Conservation (phyloP, 2,888 invertebrate genomes). For the Onthophagus sagittarius region DNA sequence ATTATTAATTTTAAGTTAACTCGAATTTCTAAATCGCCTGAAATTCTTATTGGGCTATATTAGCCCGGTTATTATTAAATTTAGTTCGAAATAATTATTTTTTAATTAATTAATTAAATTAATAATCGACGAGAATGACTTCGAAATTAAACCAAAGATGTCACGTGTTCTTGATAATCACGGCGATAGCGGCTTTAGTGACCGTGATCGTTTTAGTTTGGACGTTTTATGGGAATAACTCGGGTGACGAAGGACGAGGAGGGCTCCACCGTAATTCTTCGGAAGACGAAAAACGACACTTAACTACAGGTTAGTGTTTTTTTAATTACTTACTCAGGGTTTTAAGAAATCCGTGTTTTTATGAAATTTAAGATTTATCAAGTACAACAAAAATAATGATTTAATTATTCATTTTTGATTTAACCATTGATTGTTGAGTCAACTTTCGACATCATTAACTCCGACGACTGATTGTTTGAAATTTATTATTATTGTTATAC, state of each 20-base stretch:
- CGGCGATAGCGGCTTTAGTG: neutral
- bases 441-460: too few species aligned
- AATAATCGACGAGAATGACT: neutral
- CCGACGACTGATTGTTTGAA: too few species aligned
- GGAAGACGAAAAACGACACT: too few species aligned
- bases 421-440: too few species aligned
- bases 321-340: too few species aligned
- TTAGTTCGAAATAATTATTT: neutral
- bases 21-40: neutral
- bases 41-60: neutral
- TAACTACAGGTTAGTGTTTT: too few species aligned
- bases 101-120: neutral
- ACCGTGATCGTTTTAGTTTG: neutral
- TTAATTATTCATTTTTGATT: too few species aligned
- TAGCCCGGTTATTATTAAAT: neutral
- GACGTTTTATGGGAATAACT: neutral
- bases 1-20: neutral
- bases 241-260: neutral
- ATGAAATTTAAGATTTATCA: too few species aligned
- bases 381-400: too few species aligned
- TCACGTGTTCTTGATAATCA: neutral
- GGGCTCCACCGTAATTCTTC: neutral
- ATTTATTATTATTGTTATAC: too few species aligned
- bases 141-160: slow-evolving; percentile 8
- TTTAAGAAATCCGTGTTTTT: too few species aligned